Conservation (phyloP, 2,113 vertebrate genomes). For the Cervus canadensis region DNA sequence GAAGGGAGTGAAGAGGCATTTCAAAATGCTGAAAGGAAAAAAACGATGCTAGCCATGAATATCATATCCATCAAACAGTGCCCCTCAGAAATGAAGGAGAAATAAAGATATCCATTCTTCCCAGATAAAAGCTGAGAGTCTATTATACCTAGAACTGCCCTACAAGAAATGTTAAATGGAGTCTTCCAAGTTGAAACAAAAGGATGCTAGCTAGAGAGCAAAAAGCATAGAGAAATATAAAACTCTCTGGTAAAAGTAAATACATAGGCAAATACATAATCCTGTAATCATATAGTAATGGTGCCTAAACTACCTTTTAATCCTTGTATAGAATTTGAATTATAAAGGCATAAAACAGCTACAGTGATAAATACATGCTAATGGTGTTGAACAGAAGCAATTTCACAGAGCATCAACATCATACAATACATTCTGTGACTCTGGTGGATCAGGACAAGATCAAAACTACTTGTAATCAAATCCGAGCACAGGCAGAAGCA, state of each 20-base stretch:
- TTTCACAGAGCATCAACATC: background rate
- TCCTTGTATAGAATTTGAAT: background rate
- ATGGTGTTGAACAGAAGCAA: background rate
- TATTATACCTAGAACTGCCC: background rate
- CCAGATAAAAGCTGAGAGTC: background rate
- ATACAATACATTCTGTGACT: background rate
- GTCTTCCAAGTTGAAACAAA: background rate
- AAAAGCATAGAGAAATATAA: background rate
- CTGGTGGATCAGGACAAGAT: background rate
- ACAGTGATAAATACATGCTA: background rate
- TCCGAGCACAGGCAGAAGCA: background rate
- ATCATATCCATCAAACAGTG: background rate
- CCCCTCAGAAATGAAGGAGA: background rate
- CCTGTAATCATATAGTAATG: background rate
- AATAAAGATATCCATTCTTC: background rate
- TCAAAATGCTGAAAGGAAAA: background rate
- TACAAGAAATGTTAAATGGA: background rate
- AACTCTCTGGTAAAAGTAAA: background rate
- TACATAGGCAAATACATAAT: background rate
- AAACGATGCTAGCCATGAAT: background rate
- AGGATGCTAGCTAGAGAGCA: background rate
- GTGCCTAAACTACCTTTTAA: background rate
- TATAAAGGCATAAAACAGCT: background rate
- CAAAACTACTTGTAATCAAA: background rate
- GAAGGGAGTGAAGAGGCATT: background rate